Evolutionary conservation across 1,140 invertebrate genomes (phyloP), one percentile per base, ranked within the genome.

Genomic region (Drosophila kikkawai): DNA sequence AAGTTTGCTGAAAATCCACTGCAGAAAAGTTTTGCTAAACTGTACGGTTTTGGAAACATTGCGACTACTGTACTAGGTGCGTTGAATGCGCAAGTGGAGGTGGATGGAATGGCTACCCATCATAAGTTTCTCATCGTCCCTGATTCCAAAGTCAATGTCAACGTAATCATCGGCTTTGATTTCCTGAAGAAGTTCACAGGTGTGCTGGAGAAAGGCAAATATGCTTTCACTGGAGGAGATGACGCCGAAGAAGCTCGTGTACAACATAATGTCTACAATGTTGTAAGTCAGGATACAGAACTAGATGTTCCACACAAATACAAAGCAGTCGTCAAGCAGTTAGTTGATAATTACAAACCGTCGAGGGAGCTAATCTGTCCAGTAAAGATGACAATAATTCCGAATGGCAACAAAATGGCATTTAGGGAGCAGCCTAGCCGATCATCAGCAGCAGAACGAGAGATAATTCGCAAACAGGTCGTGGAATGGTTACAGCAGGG

Each of bases 401-500:
- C 48, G 12, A 32, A 32, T 50, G 32, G 48, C 13, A 50, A 15
- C 4, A 32, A 50, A 7, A 50, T 29, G 7, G 15, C 48, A 29
- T 50, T 50, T 12, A 50, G 48, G 6, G 26, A 50, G 19, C 48
- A 50, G 11, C 48, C 48, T 13, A 50, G 47, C 26, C 47, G 26
- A 32, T 32, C 47, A 29, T 50, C 47, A 50, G 48, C 48, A n/a
- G n/a, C n/a, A n/a, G 48, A 51, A 39, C 13, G 37, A 39, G 42
- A 12, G 9, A 19, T 19, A 19, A 12, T 44, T 44, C 42, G 42
- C 4, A 11, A 44, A 17, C 42, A 36, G 13, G 37, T 39, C 12
- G 7, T n/a, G 0, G 15, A 41, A 7, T 41, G 15, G 15, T 41
- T 41, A 41, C 39, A 41, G 15, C 39, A 8, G 39, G n/a, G n/a